A percentile compares a stretch with the other conserved stretches of the same genome.
phyloP scores from a whole-genome alignment of 2,888 invertebrate species.

The Zhengitettix transpicula region DNA sequence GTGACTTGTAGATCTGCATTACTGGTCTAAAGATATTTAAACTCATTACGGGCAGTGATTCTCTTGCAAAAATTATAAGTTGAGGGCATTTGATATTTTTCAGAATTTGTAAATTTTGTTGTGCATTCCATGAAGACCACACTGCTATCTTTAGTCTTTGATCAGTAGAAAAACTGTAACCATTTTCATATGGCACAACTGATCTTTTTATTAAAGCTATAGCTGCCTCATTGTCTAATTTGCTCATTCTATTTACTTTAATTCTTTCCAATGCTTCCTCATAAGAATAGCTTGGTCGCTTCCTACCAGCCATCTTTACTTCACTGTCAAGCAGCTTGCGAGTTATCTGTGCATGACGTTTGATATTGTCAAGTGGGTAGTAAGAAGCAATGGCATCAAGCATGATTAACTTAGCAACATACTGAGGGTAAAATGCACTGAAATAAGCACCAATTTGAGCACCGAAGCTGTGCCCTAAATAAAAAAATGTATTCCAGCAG shows the following conservation, averaged over 20 bases:
- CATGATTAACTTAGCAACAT: constrained; percentile 27
- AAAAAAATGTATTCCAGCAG: constrained; percentile 24
- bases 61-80: constrained; percentile 20
- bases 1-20: constrained; percentile 13
- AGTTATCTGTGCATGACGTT: constrained; percentile 23
- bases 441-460: constrained; percentile 27
- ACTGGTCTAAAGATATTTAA: constrained; percentile 12
- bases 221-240: constrained; percentile 29
- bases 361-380: constrained; percentile 17
- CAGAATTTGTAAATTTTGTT: constrained; percentile 6
- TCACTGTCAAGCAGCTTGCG: constrained; percentile 22
- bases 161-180: constrained; percentile 39
- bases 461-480: constrained; percentile 32
- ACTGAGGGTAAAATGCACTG: constrained; percentile 25
- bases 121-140: constrained; percentile 15
- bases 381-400: constrained; percentile 25
- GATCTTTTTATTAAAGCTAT: constrained; percentile 31
- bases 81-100: constrained; percentile 21
- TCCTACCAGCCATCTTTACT: constrained; percentile 12
- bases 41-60: constrained; percentile 17
- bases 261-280: constrained; percentile 23
- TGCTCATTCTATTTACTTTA: constrained; percentile 23
- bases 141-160: constrained; percentile 28
- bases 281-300: constrained; percentile 17
- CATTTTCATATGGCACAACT: constrained; percentile 25